phyloP scores from a whole-genome alignment of 2,113 vertebrate species.

The Nanorana parkeri region DNA sequence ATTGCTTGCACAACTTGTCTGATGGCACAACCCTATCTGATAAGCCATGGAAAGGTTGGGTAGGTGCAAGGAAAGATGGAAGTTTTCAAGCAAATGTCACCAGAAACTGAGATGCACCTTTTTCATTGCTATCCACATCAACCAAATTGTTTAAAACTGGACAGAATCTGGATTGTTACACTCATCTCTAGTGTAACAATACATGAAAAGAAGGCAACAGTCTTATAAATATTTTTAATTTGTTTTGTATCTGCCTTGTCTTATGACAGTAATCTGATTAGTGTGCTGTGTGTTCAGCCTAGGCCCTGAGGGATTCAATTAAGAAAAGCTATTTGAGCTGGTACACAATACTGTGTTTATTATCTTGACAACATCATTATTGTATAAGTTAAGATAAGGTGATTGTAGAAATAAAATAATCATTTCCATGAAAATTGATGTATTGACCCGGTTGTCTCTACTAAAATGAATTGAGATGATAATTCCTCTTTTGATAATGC shows the following conservation, averaged over 20 bases:
- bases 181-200: too few relatives aligned
- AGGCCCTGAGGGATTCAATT: constrained; percentile 47
- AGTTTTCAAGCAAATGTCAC: too few relatives aligned
- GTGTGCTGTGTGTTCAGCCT: constrained; percentile 21
- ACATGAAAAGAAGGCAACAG: neutral
- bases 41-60: too few relatives aligned
- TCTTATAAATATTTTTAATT: constrained; percentile 13
- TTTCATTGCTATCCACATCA: too few relatives aligned
- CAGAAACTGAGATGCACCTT: too few relatives aligned
- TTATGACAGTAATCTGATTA: constrained; percentile 49
- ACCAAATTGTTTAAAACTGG: too few relatives aligned
- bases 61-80: too few relatives aligned
- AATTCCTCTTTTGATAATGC: constrained; percentile 18
- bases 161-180: too few relatives aligned
- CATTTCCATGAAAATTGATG: constrained; percentile 17
- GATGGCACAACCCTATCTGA: too few relatives aligned
- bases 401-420: constrained; percentile 39
- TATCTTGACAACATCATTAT: constrained; percentile 54
- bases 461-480: constrained; percentile 15
- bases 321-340: constrained; percentile 48
- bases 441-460: constrained; percentile 6
- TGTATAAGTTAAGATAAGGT: constrained; percentile 41
- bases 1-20: too few relatives aligned
- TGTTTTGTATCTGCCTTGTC: constrained; percentile 26
- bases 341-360: constrained; percentile 44